A percentile compares a stretch with the other conserved stretches of the same genome.
Conservation (phyloP, 2,113 vertebrate genomes). For the Centropus bengalensis region DNA sequence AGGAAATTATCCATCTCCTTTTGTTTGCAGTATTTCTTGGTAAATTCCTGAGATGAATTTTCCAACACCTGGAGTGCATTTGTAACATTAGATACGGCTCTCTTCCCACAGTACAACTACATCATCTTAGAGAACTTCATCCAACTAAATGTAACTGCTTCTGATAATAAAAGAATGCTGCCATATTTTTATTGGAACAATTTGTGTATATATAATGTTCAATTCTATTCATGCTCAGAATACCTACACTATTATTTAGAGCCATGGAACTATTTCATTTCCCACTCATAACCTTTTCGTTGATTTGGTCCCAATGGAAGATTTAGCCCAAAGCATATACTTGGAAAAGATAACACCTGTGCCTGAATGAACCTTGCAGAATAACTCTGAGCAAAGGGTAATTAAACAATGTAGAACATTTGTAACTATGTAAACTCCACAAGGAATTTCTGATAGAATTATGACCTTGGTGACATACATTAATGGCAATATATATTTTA, state of each 20-base stretch:
- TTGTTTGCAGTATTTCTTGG: neutral
- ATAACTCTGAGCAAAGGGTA: neutral
- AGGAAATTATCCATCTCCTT: conserved; percentile 35
- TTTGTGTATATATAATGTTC: conserved; percentile 8
- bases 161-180: conserved; percentile 24
- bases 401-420: neutral
- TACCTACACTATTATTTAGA: conserved; percentile 24
- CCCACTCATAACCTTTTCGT: neutral
- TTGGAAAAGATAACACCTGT: conserved; percentile 29
- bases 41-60: conserved; percentile 18
- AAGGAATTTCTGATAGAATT: neutral
- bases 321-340: neutral
- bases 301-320: neutral
- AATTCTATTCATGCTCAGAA: conserved; percentile 19
- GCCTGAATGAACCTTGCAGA: neutral
- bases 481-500: neutral
- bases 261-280: conserved; percentile 25
- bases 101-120: conserved; percentile 2
- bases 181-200: conserved; percentile 5
- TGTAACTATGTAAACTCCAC: neutral
- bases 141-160: neutral
- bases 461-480: neutral
- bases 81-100: conserved; percentile 36
- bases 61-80: conserved; percentile 39
- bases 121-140: neutral